Evolutionary conservation across 1,140 invertebrate genomes (phyloP), one percentile per base, ranked within the genome.

Genomic region (Aphaenogaster floridana): DNA sequence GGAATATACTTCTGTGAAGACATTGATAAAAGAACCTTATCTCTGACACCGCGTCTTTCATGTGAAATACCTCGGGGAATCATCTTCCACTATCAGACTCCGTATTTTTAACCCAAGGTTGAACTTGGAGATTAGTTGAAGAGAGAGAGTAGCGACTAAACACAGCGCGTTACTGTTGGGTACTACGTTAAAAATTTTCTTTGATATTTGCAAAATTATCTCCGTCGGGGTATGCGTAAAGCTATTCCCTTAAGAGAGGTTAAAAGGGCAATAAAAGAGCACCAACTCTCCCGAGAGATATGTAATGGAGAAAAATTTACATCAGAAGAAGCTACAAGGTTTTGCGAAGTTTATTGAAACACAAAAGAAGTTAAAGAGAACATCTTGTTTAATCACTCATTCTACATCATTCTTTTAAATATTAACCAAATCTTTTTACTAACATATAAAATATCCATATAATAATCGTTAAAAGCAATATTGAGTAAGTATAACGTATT

Each of bases 141-240:
- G 28, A 17, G 2, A 48, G 2, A 48, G 42, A 61, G 39, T 45
- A 64, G 5, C 3, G 48, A 48, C 17, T 48, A 59, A 76, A 28
- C 11, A 15, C 9, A 17, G 4, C 34, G 13, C 34, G 3, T 48
- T 61, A 84, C 42, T 50, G 57, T 48, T 50, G 39, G 13, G 5
- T 74, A 61, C 4, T 48, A 48, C 17, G 34, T 84, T 84, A 63
- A 76, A 83, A 83, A 76, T 76, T 74, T 84, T 59, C 54, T 74
- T 76, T 76, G 54, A 84, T 74, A 84, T 48, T 8, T 84, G 17
- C 45, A 69, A 84, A 84, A 84, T 74, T 59, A 83, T 63, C 34
- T 8, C 7, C 45, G 57, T 57, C n/a, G 15, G 52, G 17, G 59
- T 39, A 61, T 48, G 28, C 80, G 15, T 84, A 54, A 76, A 84